These are phyloP conservation scores for Mechanitis messenoides DNA, from an alignment of 2,888 invertebrate genomes.

Conservation along the genomic window DNA sequence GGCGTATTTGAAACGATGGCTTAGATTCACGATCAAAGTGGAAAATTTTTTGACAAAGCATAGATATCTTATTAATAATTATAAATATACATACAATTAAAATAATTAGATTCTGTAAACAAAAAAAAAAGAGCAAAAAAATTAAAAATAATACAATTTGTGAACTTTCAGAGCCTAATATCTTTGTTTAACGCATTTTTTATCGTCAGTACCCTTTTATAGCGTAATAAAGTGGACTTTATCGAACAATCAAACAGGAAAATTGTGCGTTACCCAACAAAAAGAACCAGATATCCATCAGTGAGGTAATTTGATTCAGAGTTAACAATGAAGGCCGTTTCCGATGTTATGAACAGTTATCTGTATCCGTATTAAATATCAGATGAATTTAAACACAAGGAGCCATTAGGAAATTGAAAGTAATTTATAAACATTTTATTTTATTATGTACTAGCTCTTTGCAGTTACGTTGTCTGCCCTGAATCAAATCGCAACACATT, in stretches of 20 bases:
- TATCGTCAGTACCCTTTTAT: constrained; percentile 35
- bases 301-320: constrained; percentile 50
- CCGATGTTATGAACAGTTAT: constrained; percentile 52
- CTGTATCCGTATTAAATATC: constrained; percentile 33
- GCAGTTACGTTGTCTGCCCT: too few species aligned
- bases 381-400: constrained; percentile 25
- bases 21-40: too few species aligned
- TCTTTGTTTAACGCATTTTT: constrained; percentile 27
- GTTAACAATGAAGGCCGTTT: constrained; percentile 53
- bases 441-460: not conserved
- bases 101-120: too few species aligned
- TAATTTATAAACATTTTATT: too few species aligned
- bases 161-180: not conserved
- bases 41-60: too few species aligned
- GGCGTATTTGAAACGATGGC: too few species aligned
- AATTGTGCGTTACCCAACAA: constrained; percentile 45
- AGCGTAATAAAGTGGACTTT: constrained; percentile 38
- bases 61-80: too few species aligned
- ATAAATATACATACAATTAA: too few species aligned
- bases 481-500: too few species aligned
- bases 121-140: too few species aligned
- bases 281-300: constrained; percentile 56
- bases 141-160: too few species aligned
- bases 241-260: constrained; percentile 40
- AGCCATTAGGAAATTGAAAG: too few species aligned